Evolutionary conservation across 2,797 vertebrate species (phyloP).

Genomic region (Cetoscarus ocellatus): DNA sequence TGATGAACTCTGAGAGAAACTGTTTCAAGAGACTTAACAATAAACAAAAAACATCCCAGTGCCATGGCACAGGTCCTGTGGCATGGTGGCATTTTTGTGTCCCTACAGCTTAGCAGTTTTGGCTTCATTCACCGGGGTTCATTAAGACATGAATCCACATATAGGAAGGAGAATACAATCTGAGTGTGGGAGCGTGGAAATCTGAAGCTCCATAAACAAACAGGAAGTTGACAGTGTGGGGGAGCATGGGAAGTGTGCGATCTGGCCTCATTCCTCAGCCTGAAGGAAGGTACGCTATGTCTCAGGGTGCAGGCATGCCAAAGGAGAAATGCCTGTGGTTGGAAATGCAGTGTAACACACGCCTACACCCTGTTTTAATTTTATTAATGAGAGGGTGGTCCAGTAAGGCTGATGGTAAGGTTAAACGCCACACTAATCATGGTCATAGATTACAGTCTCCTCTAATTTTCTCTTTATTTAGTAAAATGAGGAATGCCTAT

Average conservation of each 20-base stretch:
- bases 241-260: constrained; percentile 70
- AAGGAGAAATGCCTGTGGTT: constrained; percentile 53
- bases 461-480: not conserved
- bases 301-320: constrained; percentile 18
- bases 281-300: constrained; percentile 58
- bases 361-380: constrained; percentile 12
- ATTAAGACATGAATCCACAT: constrained; percentile 10
- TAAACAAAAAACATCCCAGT: constrained; percentile 53
- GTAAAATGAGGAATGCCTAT: not conserved
- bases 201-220: constrained; percentile 68
- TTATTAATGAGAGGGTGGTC: constrained; percentile 6
- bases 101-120: constrained; percentile 12
- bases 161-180: constrained; percentile 13
- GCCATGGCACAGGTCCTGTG: constrained; percentile 16
- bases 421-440: constrained; percentile 10
- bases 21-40: constrained; percentile 61
- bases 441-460: constrained; percentile 15
- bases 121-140: constrained; percentile 19
- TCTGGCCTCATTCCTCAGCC: constrained; percentile 47
- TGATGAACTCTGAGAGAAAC: constrained; percentile 29
- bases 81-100: constrained; percentile 20
- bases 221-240: constrained; percentile 69
- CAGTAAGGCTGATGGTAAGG: constrained; percentile 16
- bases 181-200: constrained; percentile 63
- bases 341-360: constrained; percentile 37